A percentile compares a stretch with the other conserved stretches of the same genome.
phyloP scores from a whole-genome alignment of 2,888 invertebrate species.

The Caenorhabditis sinica region DNA sequence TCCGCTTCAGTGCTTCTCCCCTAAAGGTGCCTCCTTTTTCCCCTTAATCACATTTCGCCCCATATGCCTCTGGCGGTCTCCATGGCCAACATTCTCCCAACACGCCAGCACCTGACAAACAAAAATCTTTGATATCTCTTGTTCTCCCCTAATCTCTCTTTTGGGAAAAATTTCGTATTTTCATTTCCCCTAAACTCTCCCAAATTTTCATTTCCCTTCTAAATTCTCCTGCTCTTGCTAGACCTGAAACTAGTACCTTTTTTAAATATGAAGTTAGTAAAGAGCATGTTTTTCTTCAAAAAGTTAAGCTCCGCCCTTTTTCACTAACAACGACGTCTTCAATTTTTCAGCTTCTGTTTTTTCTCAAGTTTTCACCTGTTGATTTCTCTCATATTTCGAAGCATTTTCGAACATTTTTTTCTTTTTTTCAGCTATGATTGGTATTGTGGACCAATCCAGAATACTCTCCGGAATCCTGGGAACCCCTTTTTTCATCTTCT shows the following conservation, averaged over 20 bases:
- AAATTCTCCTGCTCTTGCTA: too few species aligned
- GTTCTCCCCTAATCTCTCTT: background rate
- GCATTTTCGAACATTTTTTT: too few species aligned
- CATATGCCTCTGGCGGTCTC: too few species aligned
- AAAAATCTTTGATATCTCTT: background rate
- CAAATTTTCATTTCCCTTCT: background rate
- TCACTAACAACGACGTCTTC: background rate
- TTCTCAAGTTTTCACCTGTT: background rate
- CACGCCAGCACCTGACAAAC: background rate
- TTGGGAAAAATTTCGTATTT: too few species aligned
- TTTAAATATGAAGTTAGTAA: background rate
- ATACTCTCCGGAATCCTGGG: constrained; percentile 17
- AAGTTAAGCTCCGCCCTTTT: too few species aligned
- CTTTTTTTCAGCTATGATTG: too few species aligned
- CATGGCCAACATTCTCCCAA: too few species aligned
- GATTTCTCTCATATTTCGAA: too few species aligned
- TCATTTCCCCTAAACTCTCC: background rate
- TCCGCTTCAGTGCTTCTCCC: too few species aligned
- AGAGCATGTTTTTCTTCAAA: too few species aligned
- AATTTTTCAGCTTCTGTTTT: background rate
- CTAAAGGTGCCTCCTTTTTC: too few species aligned
- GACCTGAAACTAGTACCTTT: background rate
- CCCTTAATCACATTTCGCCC: too few species aligned
- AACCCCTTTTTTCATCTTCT: constrained; percentile 12
- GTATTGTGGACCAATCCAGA: background rate